Evolutionary conservation across 2,888 invertebrate species (phyloP), one percentile per base, ranked within the genome.

Genomic region (Eupithecia vulgata): DNA sequence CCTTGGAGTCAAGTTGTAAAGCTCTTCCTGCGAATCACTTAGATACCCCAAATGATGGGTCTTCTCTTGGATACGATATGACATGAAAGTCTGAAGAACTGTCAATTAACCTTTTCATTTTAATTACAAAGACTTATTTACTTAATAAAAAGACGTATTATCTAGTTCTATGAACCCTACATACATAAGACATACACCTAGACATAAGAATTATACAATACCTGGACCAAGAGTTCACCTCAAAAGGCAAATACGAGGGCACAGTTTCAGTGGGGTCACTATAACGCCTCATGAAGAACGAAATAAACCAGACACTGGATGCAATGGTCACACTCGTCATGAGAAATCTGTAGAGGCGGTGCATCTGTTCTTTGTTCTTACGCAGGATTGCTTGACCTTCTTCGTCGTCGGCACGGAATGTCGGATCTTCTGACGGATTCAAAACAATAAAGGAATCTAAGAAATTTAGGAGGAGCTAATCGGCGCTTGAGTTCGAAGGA

Each of bases 161-260:
- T 6, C 37, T 37, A 40, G 8, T 10, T 40, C 40, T 40, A 40
- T 12, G 12, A 12, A 12, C 10, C 12, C 10, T 12, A 40, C 10
- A 12, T 40, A 10, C 12, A 12, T 40, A 40, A 12, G 1, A 40
- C 37, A 21, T 15, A 30, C 1, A 48, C 15, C 13, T 45, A 35
- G 6, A n/a, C 1, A 52, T 5, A n/a, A n/a, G 13, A 15, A n/a
- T 59, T 5, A 70, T 13, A 37, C 65, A 25, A 81, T 79, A 88
- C 88, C 78, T 80, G 35, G 45, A 12, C 86, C 85, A 85, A 4
- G 84, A 75, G 8, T 82, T 76, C 1, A 84, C 83, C 62, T 79
- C 74, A 73, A 86, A 87, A 0, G 87, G 87, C 5, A 82, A 62
- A 76, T 88, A 87, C 0, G 78, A 57, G 10, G 82, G 76, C 0